Conservation (phyloP, 2,797 vertebrate genomes). For the Chlorospingus semifuscus region DNA sequence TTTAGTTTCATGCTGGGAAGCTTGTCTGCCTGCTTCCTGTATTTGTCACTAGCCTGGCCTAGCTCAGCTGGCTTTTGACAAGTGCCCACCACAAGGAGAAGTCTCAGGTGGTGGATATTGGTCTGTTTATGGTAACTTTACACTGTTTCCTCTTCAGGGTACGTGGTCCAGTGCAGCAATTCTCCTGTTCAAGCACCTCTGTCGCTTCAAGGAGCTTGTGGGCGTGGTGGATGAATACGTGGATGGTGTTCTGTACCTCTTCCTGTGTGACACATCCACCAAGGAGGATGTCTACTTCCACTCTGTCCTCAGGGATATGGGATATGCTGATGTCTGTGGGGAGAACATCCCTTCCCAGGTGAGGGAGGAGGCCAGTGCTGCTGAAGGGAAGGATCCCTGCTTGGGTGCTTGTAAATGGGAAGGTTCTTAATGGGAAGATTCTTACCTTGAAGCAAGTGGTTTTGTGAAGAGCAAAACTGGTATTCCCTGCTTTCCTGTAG, state of each 20-base stretch:
- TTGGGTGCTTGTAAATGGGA: not conserved
- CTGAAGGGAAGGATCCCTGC: not conserved
- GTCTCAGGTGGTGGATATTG: not conserved
- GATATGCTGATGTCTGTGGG: constrained; percentile 74
- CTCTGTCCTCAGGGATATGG: constrained; percentile 74
- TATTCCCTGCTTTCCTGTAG: not conserved
- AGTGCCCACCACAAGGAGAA: not conserved
- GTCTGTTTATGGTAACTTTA: not conserved
- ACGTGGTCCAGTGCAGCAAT: constrained; percentile 81
- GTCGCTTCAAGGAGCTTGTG: constrained; percentile 82
- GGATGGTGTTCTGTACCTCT: constrained; percentile 84
- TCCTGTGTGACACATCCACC: constrained; percentile 89
- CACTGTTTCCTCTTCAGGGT: constrained; percentile 68
- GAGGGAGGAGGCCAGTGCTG: not conserved
- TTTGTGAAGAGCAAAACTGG: not conserved
- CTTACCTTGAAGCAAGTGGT: not conserved
- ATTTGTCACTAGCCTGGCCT: not conserved
- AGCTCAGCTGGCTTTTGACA: not conserved
- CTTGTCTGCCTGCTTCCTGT: not conserved
- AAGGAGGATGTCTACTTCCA: constrained; percentile 88
- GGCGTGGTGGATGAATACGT: constrained; percentile 84
- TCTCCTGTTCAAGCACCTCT: constrained; percentile 81
- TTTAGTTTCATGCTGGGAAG: not conserved
- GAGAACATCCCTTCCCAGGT: constrained; percentile 76
- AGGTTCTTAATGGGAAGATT: not conserved